These are phyloP conservation scores for Eulemur rubriventer DNA, from an alignment of 2,797 vertebrate species.

Conservation along the genomic window DNA sequence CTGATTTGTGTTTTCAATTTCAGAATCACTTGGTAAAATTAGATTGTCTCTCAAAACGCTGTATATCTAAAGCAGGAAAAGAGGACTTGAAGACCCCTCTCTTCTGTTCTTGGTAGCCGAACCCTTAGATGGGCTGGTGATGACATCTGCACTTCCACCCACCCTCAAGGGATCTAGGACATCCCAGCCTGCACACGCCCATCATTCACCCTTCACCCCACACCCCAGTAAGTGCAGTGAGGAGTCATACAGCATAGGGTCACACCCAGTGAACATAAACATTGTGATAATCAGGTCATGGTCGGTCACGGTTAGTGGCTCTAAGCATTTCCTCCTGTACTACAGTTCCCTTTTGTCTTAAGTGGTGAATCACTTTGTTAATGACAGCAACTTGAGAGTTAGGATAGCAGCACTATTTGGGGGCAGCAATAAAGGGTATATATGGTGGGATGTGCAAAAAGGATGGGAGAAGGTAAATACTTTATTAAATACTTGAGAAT, in stretches of 20 bases:
- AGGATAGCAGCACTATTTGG: not conserved
- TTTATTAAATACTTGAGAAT: not conserved
- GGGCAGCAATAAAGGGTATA: not conserved
- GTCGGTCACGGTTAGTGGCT: not conserved
- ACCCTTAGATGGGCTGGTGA: not conserved
- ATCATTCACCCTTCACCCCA: not conserved
- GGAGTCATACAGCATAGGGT: not conserved
- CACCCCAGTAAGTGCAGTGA: not conserved
- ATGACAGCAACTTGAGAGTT: not conserved
- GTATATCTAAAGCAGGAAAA: not conserved
- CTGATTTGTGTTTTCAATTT: not conserved
- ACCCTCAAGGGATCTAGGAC: not conserved
- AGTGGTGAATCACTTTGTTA: not conserved
- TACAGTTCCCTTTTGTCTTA: not conserved
- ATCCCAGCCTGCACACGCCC: not conserved
- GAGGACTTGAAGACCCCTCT: not conserved
- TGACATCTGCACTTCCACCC: not conserved
- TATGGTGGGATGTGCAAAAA: not conserved
- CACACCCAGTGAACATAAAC: not conserved
- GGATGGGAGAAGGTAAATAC: not conserved
- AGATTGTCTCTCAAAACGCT: not conserved
- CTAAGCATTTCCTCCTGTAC: not conserved
- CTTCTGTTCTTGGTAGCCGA: not conserved
- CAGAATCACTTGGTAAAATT: constrained; percentile 32
- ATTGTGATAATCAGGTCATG: not conserved